Percentiles rank a stretch among this genome's conserved stretches.
Conservation (phyloP, 2,797 vertebrate genomes). For the Perodicticus potto region DNA sequence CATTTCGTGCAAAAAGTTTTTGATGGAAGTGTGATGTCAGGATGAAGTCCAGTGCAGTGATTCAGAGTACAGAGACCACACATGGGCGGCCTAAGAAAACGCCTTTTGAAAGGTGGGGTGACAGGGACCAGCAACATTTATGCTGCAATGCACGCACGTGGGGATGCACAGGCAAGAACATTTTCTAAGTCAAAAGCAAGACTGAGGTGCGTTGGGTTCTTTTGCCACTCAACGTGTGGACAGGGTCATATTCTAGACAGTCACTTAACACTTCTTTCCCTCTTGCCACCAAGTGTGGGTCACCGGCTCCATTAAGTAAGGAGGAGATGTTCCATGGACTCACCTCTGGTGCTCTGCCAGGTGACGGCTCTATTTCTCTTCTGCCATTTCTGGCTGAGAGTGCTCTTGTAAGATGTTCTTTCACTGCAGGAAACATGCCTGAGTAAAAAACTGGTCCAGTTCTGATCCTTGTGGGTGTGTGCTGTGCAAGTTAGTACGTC, state of each 20-base stretch:
- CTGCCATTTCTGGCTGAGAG: background rate
- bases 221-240: background rate
- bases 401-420: background rate
- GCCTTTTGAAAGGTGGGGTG: background rate
- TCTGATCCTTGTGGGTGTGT: background rate
- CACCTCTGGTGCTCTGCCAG: constrained; percentile 57
- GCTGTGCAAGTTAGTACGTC: background rate
- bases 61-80: constrained; percentile 75
- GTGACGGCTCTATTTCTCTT: constrained; percentile 53
- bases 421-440: constrained; percentile 51
- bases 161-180: background rate
- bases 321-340: constrained; percentile 37
- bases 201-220: background rate
- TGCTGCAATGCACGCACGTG: accelerated
- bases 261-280: background rate
- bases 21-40: constrained; percentile 89
- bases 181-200: background rate
- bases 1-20: constrained; percentile 89
- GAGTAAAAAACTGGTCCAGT: background rate
- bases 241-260: background rate
- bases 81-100: constrained; percentile 65
- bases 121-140: background rate
- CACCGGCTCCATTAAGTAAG: constrained; percentile 45
- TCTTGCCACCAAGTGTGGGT: background rate
- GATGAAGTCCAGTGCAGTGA: constrained; percentile 85